Evolutionary conservation across 2,888 invertebrate species (phyloP), one percentile per base, ranked within the genome.

Genomic region (Cephus sareptanus): DNA sequence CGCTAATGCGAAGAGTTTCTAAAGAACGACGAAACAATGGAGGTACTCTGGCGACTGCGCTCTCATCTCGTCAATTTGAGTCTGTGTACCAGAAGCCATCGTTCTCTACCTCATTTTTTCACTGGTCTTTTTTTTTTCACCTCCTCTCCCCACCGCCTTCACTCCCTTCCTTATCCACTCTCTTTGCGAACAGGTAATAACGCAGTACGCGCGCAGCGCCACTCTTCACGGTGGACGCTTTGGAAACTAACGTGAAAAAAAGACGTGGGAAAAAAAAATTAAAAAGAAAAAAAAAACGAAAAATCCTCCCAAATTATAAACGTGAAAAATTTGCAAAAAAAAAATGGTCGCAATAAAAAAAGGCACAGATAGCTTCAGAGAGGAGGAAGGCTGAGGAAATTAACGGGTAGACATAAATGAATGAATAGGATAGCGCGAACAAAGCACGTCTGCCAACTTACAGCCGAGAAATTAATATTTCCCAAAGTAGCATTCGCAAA

Each of bases 1-100:
- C 85, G 83, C 87, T 87, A 85, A 87, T 84, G 82, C 79, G 76
- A 77, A 84, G 82, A 83, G 84, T 84, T 84, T 86, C 84, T 84
- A 87, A 88, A 86, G 85, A 88, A 86, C 83, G 82, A 73, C 74
- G 80, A 86, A 87, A 88, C 85, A 87, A 87, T 86, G 81, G 79
- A 77, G 78, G 77, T 78, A 81, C 83, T 83, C 81, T 74, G 73
- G 75, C 79, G 79, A 74, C 77, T 76, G 79, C 79, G 78, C 74
- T 75, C 74, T 56, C 56, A 33, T 77, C 79, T 79, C 74, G 13
- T 77, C 56, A 30, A 31, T 34, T 35, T 31, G 12, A 71, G 33
- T 34, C 71, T 71, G 33, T 34, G 31, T 34, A 34, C 71, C 71
- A 71, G 71, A 15, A 31, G 31, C 71, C 31, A 71, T n/a, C 71